Evolutionary conservation across 1,140 invertebrate genomes (phyloP).

Genomic region (Drosophila ercepeae): DNA sequence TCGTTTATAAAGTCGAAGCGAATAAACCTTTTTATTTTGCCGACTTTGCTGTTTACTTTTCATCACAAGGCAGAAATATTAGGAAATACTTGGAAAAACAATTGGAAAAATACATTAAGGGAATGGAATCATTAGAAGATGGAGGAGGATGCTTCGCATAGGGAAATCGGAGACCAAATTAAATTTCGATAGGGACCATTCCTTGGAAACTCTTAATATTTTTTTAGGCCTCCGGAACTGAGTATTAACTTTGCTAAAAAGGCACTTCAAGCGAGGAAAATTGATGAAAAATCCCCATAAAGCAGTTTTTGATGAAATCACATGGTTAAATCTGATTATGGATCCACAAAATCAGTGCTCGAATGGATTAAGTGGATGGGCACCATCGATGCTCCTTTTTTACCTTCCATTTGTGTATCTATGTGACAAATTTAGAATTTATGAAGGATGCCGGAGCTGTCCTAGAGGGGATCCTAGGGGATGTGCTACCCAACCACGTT

Average conservation of each 20-base stretch:
- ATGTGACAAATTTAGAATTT: slow-evolving; percentile 78
- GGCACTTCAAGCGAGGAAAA: neutral
- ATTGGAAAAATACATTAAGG: slow-evolving; percentile 24
- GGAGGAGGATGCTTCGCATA: neutral
- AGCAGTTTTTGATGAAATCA: slow-evolving; percentile 6
- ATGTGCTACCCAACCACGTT: slow-evolving; percentile 15
- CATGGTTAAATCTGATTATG: slow-evolving; percentile 62
- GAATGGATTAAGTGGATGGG: slow-evolving; percentile 20
- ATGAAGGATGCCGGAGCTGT: slow-evolving; percentile 23
- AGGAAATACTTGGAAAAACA: slow-evolving; percentile 30
- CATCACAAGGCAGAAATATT: slow-evolving; percentile 12
- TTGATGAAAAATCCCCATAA: slow-evolving; percentile 8
- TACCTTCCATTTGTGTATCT: slow-evolving; percentile 41
- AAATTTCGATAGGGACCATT: neutral
- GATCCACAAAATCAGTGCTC: slow-evolving; percentile 21
- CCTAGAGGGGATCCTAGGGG: neutral
- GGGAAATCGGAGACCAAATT: slow-evolving; percentile 10
- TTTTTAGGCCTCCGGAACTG: neutral
- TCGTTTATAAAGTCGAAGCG: neutral
- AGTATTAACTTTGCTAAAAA: neutral
- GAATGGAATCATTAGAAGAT: slow-evolving; percentile 1
- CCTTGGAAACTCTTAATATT: neutral
- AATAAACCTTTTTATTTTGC: slow-evolving; percentile 5
- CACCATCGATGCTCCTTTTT: slow-evolving; percentile 12
- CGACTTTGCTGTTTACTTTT: slow-evolving; percentile 23